Evolutionary conservation across 2,797 vertebrate genomes (phyloP), one percentile per base, ranked within the genome.

Genomic region (Chromobotia macracanthus): DNA sequence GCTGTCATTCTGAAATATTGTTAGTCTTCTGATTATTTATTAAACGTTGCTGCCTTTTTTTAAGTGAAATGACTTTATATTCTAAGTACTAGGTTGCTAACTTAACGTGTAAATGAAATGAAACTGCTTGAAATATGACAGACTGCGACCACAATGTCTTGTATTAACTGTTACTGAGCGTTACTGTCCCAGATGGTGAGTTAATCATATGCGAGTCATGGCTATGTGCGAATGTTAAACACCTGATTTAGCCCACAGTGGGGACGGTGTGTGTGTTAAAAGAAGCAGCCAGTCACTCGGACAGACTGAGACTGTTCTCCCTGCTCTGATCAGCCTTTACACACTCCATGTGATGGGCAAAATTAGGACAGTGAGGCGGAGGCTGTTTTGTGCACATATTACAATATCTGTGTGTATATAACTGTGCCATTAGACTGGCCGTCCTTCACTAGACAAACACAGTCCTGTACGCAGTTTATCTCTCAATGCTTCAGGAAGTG

Each of bases 151-250:
- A 23, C 23, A 23, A 16, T 15, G 12, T 16, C 60, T n/a, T 25
- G 58, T 28, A 55, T 55, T 44, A 75, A 28, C 66, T 41, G 19
- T 18, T 64, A 23, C 9, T n/a, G n/a, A n/a, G 5, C 3, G 15
- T 25, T 18, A 53, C 28, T 8, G 60, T 7, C 16, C 50, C 74
- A n/a, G n/a, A 67, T 76, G 74, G 63, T 56, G 23, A 67, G 66
- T n/a, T 76, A 76, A 55, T 76, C 74, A 55, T 55, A 56, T 53
- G 50, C 56, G 63, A 67, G 21, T 23, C 3, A 2, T 35, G n/a
- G n/a, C n/a, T n/a, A n/a, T n/a, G 56, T 35, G 72, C 18, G 28
- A 56, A 76, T 67, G 74, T 67, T 67, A 67, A 67, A 11, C 50
- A 56, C 50, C 50, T 55, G 48, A 65, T 23, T 66, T 55, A 63